phyloP scores from a whole-genome alignment of 2,888 invertebrate genomes.

The Cephus sareptanus region DNA sequence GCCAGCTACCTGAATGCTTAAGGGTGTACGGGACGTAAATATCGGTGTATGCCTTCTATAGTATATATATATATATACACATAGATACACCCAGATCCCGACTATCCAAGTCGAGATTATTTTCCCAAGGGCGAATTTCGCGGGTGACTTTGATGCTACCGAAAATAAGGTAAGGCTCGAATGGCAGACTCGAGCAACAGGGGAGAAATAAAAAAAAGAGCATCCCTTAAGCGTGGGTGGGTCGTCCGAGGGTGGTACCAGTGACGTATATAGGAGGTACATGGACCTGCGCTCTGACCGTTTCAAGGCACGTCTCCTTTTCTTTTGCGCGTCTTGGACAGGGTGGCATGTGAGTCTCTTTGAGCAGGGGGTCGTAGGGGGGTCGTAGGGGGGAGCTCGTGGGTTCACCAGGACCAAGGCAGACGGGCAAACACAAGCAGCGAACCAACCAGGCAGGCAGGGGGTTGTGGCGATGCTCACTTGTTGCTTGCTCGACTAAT shows the following conservation, averaged over 20 bases:
- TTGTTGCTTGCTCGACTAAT: conserved; percentile 65
- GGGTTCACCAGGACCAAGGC: conserved; percentile 6
- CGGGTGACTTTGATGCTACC: neutral
- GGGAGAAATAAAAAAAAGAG: neutral
- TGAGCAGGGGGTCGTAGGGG: neutral
- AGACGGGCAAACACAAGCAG: conserved; percentile 6
- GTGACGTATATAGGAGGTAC: neutral
- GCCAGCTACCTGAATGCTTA: conserved; percentile 39
- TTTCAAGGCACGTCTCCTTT: neutral
- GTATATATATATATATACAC: neutral
- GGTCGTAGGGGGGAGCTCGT: neutral
- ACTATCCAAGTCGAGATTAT: neutral
- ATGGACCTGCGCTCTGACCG: neutral
- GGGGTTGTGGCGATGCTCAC: conserved; percentile 59
- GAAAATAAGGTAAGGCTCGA: neutral
- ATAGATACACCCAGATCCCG: neutral
- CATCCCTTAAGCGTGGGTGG: neutral
- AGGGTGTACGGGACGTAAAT: conserved; percentile 38
- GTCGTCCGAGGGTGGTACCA: neutral
- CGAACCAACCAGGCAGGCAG: conserved; percentile 30
- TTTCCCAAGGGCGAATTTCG: neutral
- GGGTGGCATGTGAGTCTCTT: conserved; percentile 3
- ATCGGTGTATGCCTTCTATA: conserved; percentile 10
- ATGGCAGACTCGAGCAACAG: neutral
- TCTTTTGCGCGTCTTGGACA: conserved; percentile 26